These are phyloP conservation scores for Gyrodactylus bullatarudis DNA, from an alignment of 1,140 invertebrate species.

Conservation along the genomic window DNA sequence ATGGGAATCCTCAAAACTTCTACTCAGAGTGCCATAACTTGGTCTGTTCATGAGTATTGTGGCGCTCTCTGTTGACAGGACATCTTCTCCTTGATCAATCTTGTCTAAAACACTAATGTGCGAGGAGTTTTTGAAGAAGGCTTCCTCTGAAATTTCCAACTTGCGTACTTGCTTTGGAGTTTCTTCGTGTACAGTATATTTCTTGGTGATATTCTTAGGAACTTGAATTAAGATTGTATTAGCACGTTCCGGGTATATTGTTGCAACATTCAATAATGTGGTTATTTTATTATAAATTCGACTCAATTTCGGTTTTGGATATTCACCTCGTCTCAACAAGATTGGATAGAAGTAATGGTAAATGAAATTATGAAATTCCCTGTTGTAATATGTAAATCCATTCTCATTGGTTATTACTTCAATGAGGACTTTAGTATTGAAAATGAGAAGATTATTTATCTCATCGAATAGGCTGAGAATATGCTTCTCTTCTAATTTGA, in stretches of 20 bases:
- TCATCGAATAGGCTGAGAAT: background rate
- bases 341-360: background rate
- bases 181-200: background rate
- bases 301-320: background rate
- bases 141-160: too few relatives aligned
- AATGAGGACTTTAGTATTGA: background rate
- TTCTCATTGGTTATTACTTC: background rate
- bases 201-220: background rate
- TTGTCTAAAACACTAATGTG: too few relatives aligned
- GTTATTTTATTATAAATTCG: background rate
- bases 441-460: background rate
- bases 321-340: background rate
- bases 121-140: too few relatives aligned
- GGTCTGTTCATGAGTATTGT: too few relatives aligned
- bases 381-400: background rate
- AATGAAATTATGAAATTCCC: background rate
- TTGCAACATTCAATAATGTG: background rate
- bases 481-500: background rate
- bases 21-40: too few relatives aligned
- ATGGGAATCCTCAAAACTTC: too few relatives aligned
- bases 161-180: too few relatives aligned
- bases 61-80: too few relatives aligned
- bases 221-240: background rate
- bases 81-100: too few relatives aligned
- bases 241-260: background rate